A percentile compares a stretch with the other conserved stretches of the same genome.
phyloP scores from a whole-genome alignment of 2,888 invertebrate species.

The Drosophila anomalata region DNA sequence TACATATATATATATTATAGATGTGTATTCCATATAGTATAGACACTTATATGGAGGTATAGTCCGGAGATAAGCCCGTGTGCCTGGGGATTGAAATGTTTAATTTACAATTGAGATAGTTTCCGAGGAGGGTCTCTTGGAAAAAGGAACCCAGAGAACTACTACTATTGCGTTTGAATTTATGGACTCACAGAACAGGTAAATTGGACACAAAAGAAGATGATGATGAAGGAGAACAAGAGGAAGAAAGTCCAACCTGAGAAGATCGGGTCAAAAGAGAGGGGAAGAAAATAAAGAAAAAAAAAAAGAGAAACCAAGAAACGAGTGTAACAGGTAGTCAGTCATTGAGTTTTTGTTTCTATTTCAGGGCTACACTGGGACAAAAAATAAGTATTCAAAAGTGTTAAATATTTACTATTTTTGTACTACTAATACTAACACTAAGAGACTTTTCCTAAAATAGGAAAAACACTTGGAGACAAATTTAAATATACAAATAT shows the following conservation, averaged over 20 bases:
- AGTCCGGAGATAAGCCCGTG: constrained; percentile 19
- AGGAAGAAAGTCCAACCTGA: constrained; percentile 18
- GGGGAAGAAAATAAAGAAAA: background rate
- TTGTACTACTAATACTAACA: too few relatives aligned
- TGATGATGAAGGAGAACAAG: constrained; percentile 4
- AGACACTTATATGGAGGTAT: background rate
- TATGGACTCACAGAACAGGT: constrained; percentile 26
- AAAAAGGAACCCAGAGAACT: background rate
- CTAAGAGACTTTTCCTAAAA: too few relatives aligned
- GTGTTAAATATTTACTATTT: too few relatives aligned
- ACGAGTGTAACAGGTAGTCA: constrained; percentile 69
- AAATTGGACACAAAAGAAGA: constrained; percentile 11
- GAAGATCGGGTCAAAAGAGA: constrained; percentile 12
- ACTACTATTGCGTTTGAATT: constrained; percentile 8
- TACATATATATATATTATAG: background rate
- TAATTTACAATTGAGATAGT: constrained; percentile 44
- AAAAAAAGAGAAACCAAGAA: constrained; percentile 6
- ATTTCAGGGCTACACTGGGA: background rate
- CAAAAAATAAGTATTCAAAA: background rate
- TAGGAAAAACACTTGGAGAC: too few relatives aligned
- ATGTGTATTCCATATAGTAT: background rate
- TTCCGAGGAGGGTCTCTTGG: constrained; percentile 2
- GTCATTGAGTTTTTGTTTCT: constrained; percentile 13
- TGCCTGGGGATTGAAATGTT: constrained; percentile 24
- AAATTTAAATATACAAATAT: too few relatives aligned